A percentile compares a stretch with the other conserved stretches of the same genome.
Conservation (phyloP, 1,140 invertebrate genomes). For the Cyclina sinensis region DNA sequence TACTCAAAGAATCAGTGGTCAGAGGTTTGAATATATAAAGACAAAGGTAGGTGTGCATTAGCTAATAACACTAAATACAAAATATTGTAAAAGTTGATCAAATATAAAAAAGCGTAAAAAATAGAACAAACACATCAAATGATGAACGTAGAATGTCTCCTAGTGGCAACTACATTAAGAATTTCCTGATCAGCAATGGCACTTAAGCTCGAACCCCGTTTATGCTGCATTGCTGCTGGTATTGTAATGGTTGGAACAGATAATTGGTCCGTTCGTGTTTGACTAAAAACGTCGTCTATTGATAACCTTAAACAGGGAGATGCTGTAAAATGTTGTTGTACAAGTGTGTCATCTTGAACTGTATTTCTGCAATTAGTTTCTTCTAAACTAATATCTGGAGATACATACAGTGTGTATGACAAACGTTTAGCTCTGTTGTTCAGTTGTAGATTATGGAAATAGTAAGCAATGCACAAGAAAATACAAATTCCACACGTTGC, state of each 20-base stretch:
- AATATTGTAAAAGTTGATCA: too few species aligned
- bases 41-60: too few species aligned
- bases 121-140: constrained; percentile 53
- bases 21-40: too few species aligned
- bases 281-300: background rate
- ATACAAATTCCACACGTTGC: constrained; percentile 40
- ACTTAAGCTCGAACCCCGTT: constrained; percentile 17
- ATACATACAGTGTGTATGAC: constrained; percentile 45
- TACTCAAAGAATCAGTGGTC: too few species aligned
- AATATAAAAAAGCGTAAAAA: too few species aligned
- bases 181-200: constrained; percentile 69
- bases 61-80: too few species aligned
- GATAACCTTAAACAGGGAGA: background rate
- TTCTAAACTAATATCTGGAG: constrained; percentile 19
- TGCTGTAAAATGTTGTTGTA: background rate
- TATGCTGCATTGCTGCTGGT: background rate
- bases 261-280: background rate
- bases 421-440: constrained; percentile 50
- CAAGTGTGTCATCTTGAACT: too few species aligned
- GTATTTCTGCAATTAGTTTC: background rate
- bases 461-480: constrained; percentile 58
- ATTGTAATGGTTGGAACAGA: background rate
- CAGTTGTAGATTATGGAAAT: constrained; percentile 51
- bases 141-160: constrained; percentile 77
- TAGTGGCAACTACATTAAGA: constrained; percentile 65